These are phyloP conservation scores for Brachionus koreanus DNA, from an alignment of 1,140 invertebrate species.

Conservation along the genomic window DNA sequence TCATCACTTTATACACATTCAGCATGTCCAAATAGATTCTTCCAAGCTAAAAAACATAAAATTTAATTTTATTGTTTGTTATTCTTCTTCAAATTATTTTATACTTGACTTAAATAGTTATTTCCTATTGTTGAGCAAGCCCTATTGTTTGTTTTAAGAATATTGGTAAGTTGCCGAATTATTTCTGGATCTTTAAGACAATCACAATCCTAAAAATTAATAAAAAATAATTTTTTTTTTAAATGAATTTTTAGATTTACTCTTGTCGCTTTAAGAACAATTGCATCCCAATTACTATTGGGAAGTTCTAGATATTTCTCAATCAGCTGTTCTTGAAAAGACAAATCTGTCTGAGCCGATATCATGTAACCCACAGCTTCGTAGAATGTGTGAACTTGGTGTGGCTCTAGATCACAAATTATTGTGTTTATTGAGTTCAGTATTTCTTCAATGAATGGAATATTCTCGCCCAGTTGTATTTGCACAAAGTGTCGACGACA, in stretches of 20 bases:
- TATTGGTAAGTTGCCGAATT: slow-evolving; percentile 92
- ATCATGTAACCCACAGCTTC: slow-evolving; percentile 99
- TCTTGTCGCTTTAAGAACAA: slow-evolving; percentile 89
- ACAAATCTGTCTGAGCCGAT: slow-evolving; percentile 81
- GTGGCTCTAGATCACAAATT: slow-evolving; percentile 95
- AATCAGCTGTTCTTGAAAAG: slow-evolving; percentile 81
- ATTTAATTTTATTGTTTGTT: background rate
- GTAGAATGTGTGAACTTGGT: slow-evolving; percentile 98
- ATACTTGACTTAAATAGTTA: slow-evolving; percentile 79
- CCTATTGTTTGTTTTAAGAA: slow-evolving; percentile 95
- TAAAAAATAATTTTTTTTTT: background rate
- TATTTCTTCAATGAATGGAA: slow-evolving; percentile 99
- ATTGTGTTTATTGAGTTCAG: slow-evolving; percentile 89
- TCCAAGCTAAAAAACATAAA: slow-evolving; percentile 54
- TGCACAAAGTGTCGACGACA: slow-evolving; percentile 92
- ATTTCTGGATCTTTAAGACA: slow-evolving; percentile 90
- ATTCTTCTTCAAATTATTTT: background rate
- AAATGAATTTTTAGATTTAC: slow-evolving; percentile 50
- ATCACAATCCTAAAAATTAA: slow-evolving; percentile 73
- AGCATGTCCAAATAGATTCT: slow-evolving; percentile 78
- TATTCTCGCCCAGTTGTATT: slow-evolving; percentile 87
- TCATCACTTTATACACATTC: slow-evolving; percentile 98
- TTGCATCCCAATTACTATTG: slow-evolving; percentile 98
- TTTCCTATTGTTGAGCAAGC: slow-evolving; percentile 95
- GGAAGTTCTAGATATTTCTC: slow-evolving; percentile 96